A percentile compares a stretch with the other conserved stretches of the same genome.
phyloP scores from a whole-genome alignment of 2,888 invertebrate species.

The Apotomis betuletana region DNA sequence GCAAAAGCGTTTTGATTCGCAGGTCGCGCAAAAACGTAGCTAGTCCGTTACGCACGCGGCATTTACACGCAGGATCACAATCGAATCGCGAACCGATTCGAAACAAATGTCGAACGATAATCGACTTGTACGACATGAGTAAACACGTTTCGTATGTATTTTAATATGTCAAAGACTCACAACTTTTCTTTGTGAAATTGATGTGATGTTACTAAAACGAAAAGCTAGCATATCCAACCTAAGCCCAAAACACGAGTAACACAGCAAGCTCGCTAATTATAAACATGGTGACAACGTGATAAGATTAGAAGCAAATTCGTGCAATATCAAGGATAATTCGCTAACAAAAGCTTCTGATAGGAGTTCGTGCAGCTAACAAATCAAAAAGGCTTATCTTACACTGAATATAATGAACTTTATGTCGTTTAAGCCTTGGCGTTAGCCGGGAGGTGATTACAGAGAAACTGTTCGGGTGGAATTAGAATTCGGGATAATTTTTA shows the following conservation, averaged over 20 bases:
- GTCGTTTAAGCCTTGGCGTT: neutral
- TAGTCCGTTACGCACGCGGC: too few species aligned
- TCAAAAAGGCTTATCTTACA: neutral
- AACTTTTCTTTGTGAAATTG: too few species aligned
- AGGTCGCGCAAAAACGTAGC: too few species aligned
- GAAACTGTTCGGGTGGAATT: constrained; percentile 25
- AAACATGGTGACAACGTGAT: constrained; percentile 12
- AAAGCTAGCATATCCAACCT: too few species aligned
- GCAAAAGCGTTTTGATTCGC: neutral
- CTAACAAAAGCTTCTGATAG: constrained; percentile 34
- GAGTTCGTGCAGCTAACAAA: neutral
- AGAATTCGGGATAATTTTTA: constrained; percentile 24
- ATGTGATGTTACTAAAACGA: too few species aligned
- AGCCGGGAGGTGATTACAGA: constrained; percentile 22
- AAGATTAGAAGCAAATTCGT: constrained; percentile 23
- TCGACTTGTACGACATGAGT: too few species aligned
- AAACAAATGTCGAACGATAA: too few species aligned
- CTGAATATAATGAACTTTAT: neutral
- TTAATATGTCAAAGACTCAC: too few species aligned
- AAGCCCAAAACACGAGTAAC: neutral
- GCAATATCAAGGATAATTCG: constrained; percentile 30
- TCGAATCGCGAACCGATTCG: too few species aligned
- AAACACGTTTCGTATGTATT: too few species aligned
- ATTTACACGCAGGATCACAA: too few species aligned
- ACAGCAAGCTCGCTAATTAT: neutral